These are phyloP conservation scores for Acholoe squamosa DNA, from an alignment of 2,888 invertebrate species.

Conservation along the genomic window DNA sequence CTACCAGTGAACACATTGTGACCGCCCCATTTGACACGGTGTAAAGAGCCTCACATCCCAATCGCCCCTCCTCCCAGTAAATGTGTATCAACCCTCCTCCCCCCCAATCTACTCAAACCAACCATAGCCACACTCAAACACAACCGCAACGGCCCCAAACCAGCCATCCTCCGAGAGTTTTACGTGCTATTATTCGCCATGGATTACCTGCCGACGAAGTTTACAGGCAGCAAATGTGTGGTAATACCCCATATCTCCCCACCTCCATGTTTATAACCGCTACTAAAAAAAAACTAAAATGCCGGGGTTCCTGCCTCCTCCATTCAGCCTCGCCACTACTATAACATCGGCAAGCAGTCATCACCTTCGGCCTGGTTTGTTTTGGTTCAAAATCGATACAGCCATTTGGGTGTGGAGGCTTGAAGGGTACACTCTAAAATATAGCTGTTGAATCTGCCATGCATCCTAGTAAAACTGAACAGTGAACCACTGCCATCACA, in stretches of 20 bases:
- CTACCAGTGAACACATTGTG: not conserved
- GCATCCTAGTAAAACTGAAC: too few relatives aligned
- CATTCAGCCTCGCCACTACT: not conserved
- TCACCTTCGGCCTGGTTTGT: conserved; percentile 20
- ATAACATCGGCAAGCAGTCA: not conserved
- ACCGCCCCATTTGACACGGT: not conserved
- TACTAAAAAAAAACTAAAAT: not conserved
- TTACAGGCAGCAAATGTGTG: conserved; percentile 27
- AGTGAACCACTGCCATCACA: too few relatives aligned
- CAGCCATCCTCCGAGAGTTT: not conserved
- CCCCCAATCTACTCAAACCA: not conserved
- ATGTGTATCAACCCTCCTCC: not conserved
- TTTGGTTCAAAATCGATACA: conserved; percentile 54
- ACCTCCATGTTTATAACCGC: conserved; percentile 18
- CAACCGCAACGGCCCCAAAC: not conserved
- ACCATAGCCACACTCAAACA: not conserved
- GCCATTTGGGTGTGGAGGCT: conserved; percentile 13
- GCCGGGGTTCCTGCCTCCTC: not conserved
- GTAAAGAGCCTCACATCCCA: too few relatives aligned
- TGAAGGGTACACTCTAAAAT: too few relatives aligned
- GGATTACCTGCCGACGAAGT: conserved; percentile 16
- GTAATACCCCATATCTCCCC: conserved; percentile 51
- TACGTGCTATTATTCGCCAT: conserved; percentile 14
- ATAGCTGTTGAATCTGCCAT: too few relatives aligned
- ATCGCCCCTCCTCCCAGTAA: not conserved